These are phyloP conservation scores for Brachionus sp. DNA, from an alignment of 1,140 invertebrate genomes.

Conservation along the genomic window DNA sequence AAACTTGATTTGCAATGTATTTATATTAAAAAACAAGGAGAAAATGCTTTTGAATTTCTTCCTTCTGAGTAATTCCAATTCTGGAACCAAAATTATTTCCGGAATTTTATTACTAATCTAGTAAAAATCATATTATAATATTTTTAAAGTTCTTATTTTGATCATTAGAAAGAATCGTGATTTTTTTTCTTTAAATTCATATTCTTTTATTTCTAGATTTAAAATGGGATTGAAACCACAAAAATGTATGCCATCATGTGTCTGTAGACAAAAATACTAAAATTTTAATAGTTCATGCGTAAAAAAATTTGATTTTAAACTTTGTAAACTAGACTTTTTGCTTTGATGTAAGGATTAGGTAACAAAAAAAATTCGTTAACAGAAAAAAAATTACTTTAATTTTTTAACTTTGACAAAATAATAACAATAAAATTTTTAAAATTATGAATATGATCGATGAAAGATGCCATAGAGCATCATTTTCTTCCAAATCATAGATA, in stretches of 20 bases:
- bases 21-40: background rate
- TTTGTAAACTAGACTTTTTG: background rate
- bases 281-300: background rate
- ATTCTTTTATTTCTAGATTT: background rate
- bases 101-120: background rate
- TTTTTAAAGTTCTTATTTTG: background rate
- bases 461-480: too few relatives aligned
- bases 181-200: background rate
- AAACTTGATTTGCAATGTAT: background rate
- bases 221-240: background rate
- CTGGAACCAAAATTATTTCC: background rate
- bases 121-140: background rate
- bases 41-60: background rate
- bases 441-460: too few relatives aligned
- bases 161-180: background rate
- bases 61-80: background rate
- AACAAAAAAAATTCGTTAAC: too few relatives aligned
- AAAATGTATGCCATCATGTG: background rate
- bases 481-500: too few relatives aligned
- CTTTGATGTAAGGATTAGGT: too few relatives aligned
- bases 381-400: too few relatives aligned
- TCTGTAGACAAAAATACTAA: background rate
- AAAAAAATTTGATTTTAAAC: background rate
- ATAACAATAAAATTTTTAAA: too few relatives aligned
- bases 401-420: too few relatives aligned